Percentiles rank a stretch among this genome's conserved stretches.
phyloP scores from a whole-genome alignment of 2,113 vertebrate genomes.

The Callorhinus ursinus region DNA sequence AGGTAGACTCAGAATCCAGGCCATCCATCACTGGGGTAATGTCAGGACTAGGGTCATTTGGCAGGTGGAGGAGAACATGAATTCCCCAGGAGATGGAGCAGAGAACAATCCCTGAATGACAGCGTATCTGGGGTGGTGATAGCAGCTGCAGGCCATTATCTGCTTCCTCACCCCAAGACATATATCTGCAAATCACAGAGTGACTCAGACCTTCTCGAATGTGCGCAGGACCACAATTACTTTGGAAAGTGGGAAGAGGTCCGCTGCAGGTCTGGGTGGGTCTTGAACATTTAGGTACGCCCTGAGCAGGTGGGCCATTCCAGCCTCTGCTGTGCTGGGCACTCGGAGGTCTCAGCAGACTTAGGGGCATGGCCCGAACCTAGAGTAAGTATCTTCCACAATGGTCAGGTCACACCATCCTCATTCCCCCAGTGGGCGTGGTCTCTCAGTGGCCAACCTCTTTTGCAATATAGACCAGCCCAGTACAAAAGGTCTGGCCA shows the following conservation, averaged over 20 bases:
- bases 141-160: neutral
- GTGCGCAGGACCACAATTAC: too few relatives aligned
- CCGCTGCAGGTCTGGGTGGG: neutral
- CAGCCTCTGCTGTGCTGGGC: neutral
- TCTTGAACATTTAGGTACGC: neutral
- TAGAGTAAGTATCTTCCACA: neutral
- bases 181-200: neutral
- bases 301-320: neutral
- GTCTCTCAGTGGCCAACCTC: neutral
- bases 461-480: neutral
- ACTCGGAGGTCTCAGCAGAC: neutral
- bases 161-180: neutral
- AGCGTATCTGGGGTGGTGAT: neutral
- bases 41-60: conserved; percentile 10
- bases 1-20: conserved; percentile 48
- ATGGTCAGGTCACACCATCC: neutral
- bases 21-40: neutral
- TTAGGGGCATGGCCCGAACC: neutral
- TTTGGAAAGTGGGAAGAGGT: neutral
- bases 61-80: neutral
- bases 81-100: neutral
- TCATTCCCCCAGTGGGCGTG: neutral
- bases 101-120: neutral
- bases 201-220: neutral
- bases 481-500: neutral